Conservation (phyloP, 1,140 invertebrate genomes). For the Anoplophora glabripennis region DNA sequence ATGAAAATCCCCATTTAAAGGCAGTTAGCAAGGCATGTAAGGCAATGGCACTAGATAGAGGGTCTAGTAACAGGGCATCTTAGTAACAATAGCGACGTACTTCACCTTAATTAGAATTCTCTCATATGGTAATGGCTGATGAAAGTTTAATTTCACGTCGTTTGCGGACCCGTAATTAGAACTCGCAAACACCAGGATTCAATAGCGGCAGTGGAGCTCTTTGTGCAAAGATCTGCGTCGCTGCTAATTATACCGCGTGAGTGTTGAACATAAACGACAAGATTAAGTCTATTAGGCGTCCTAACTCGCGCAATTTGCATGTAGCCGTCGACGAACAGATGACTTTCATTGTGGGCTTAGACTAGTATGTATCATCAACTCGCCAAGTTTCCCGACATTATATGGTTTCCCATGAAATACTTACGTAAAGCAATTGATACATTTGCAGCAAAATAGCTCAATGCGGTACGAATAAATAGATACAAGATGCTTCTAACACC, state of each 20-base stretch:
- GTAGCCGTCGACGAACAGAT: conserved; percentile 17
- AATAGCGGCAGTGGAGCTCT: conserved; percentile 36
- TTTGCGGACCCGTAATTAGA: conserved; percentile 49
- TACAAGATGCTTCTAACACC: no score
- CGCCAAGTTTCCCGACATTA: no score
- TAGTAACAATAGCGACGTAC: conserved; percentile 40
- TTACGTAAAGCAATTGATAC: no score
- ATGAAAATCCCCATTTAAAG: background rate
- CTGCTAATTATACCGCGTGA: conserved; percentile 47
- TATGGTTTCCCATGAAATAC: no score
- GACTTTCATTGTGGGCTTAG: background rate
- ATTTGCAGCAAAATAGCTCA: no score
- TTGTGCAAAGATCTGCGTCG: conserved; percentile 42
- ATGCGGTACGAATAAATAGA: no score
- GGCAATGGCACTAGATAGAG: no score
- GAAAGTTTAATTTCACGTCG: conserved; percentile 50
- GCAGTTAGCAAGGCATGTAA: background rate
- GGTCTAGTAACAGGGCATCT: background rate
- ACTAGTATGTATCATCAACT: no score
- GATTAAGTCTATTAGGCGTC: conserved; percentile 49
- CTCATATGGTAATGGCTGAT: conserved; percentile 51
- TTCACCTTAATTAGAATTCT: conserved; percentile 49
- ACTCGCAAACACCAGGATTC: conserved; percentile 42
- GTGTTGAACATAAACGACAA: conserved; percentile 49
- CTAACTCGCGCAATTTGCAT: conserved; percentile 48